A percentile compares a stretch with the other conserved stretches of the same genome.
Conservation (phyloP, 2,113 vertebrate genomes). For the Hemiprocne comata region DNA sequence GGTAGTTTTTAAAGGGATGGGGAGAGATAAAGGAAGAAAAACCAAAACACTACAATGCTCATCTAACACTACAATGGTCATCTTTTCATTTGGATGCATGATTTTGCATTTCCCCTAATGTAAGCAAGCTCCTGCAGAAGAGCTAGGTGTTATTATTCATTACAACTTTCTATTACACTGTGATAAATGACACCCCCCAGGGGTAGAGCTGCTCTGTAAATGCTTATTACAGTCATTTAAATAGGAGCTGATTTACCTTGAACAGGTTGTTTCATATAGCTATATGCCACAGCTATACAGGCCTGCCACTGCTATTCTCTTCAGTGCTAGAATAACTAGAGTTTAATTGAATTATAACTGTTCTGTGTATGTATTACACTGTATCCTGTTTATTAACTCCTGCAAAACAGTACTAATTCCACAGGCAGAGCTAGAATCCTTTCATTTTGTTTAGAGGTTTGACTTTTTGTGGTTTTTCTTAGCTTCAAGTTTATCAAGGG, state of each 20-base stretch:
- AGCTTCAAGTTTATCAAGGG: constrained; percentile 32
- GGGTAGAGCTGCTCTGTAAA: constrained; percentile 79
- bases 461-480: constrained; percentile 37
- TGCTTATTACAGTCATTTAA: constrained; percentile 93
- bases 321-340: constrained; percentile 78
- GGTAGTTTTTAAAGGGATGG: background rate
- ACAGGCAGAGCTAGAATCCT: background rate
- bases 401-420: constrained; percentile 77
- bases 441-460: constrained; percentile 41
- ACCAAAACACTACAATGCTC: no score
- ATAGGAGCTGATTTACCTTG: constrained; percentile 94
- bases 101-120: constrained; percentile 45
- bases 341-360: constrained; percentile 91
- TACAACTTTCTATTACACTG: constrained; percentile 89
- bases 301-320: constrained; percentile 79
- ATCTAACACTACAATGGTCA: background rate
- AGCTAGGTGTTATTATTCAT: constrained; percentile 91
- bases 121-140: constrained; percentile 57
- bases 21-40: background rate
- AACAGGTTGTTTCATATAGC: constrained; percentile 92
- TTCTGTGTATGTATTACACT: constrained; percentile 79
- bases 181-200: constrained; percentile 93
- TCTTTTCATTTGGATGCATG: constrained; percentile 28
- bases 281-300: constrained; percentile 66
- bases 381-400: constrained; percentile 79